Base-by-base conservation (phyloP, 2,113 vertebrate genomes). In the Atlantisia rogersi region DNA sequence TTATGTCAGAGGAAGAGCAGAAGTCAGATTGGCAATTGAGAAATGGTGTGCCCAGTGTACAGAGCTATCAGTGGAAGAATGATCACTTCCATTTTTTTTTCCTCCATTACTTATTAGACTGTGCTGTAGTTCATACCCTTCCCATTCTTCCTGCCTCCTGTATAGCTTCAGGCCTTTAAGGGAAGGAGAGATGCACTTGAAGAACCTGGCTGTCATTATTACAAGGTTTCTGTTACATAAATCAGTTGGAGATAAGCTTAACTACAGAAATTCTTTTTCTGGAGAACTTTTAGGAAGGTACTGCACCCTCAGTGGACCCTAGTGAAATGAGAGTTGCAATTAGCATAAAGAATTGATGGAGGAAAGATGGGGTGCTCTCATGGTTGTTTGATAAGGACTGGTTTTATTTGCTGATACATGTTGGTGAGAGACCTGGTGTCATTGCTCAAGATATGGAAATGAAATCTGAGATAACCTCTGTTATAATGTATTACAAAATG, bases 381-480 rank as follows among this genome's bases (percentile, higher is more conserved):
- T 11, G n/a, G 44, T n/a, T 53, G 31, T 65, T 82, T 26, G 59
- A 56, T 86, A 95, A 92, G 88, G 55, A 79, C 39, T 59, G 63
- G 37, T 91, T 88, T 80, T 96, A 48, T 87, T 82, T 92, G 88
- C 55, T 82, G 70, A 79, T 78, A 46, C 28, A 12, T 50, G 74
- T 94, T 29, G 0, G 4, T 86, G 81, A 84, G 95, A 92, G 83
- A 91, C 87, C 44, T 46, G 82, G 50, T 86, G 78, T 91, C 50
- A 17, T 69, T 77, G 94, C 65, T 83, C 15, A 53, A 63, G 94
- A 73, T 81, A 91, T 26, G 75, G 82, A 87, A 90, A 65, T 87
- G 81, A 85, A 94, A 90, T 95, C 81, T 44, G 74, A 95, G 91
- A 93, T 88, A 93, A 90, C 90, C 95, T 86, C 84, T 60, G 24